Evolutionary conservation across 1,140 invertebrate species (phyloP).

Genomic region (Centruroides sculpturatus): DNA sequence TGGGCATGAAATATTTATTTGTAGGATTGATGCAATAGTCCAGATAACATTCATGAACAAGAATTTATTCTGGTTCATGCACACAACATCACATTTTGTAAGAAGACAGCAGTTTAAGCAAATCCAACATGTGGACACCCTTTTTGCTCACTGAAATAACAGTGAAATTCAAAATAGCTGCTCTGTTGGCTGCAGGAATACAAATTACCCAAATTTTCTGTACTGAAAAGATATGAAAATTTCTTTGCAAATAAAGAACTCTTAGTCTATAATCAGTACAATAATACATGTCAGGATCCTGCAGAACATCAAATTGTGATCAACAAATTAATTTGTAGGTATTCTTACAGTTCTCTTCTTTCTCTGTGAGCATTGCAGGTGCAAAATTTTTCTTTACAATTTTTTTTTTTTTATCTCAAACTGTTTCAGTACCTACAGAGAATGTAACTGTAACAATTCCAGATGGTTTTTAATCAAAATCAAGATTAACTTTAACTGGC

Average conservation of each 20-base stretch:
- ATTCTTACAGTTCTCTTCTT: too few relatives aligned
- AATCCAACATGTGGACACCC: slow-evolving; percentile 12
- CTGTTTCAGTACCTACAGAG: too few relatives aligned
- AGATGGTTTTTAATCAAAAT: too few relatives aligned
- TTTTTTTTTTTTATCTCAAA: too few relatives aligned
- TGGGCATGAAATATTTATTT: too few relatives aligned
- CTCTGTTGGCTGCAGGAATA: slow-evolving; percentile 5
- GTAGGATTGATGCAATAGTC: too few relatives aligned
- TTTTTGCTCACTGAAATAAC: slow-evolving; percentile 7
- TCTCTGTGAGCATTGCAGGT: too few relatives aligned
- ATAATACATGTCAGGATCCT: not conserved
- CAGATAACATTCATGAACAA: slow-evolving; percentile 11
- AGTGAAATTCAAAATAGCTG: slow-evolving; percentile 12
- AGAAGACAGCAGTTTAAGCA: slow-evolving; percentile 11
- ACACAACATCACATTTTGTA: slow-evolving; percentile 13
- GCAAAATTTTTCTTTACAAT: too few relatives aligned
- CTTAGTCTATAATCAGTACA: slow-evolving; percentile 6
- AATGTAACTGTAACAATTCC: too few relatives aligned
- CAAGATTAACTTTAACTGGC: too few relatives aligned
- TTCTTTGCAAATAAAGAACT: slow-evolving; percentile 8
- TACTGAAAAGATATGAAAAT: not conserved
- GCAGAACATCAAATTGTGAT: too few relatives aligned
- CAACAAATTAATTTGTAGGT: too few relatives aligned
- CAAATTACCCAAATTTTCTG: not conserved
- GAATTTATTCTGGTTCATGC: slow-evolving; percentile 15